Evolutionary conservation across 2,888 invertebrate species (phyloP), one percentile per base, ranked within the genome.

Genomic region (Cabera pusaria): DNA sequence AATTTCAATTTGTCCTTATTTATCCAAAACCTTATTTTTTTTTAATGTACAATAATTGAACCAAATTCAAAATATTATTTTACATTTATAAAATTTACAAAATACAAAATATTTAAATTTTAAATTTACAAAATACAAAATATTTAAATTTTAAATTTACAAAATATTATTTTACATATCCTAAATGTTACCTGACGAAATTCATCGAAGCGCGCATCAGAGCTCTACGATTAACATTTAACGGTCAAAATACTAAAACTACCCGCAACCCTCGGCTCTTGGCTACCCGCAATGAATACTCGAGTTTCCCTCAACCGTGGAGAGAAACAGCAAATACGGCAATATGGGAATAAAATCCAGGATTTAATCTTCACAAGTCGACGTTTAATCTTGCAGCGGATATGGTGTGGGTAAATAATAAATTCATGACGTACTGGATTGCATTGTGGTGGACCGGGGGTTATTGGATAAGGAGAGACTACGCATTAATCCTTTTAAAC

Each of bases 341-440:
- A 81, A 78, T 84, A 84, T 82, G 74, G 77, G 78, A 82, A 84
- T 84, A 84, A 85, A 86, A 84, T 79, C 77, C 83, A 63, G 79
- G 81, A 81, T 84, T 87, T 85, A 86, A 86, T 86, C 85, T 86
- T 73, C 74, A 72, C 79, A 79, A 84, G 80, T 81, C 72, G 68
- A 72, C 74, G 73, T 80, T 87, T 85, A 87, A 85, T 86, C 82
- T 86, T 81, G 73, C 76, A 77, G 69, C 70, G 76, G 80, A 83
- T 83, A 84, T 80, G 73, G 81, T 72, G 67, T 65, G 67, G 64
- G 72, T 82, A 74, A 85, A 87, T 87, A 85, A 80, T 85, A 82
- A 80, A 86, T 86, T 73, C 69, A 69, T 77, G 65, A 75, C 72
- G 73, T 76, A 76, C 75, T 73, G 66, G 74, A 82, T 80, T 80